These are phyloP conservation scores for Dryobates pubescens DNA, from an alignment of 2,797 vertebrate species.

Conservation along the genomic window DNA sequence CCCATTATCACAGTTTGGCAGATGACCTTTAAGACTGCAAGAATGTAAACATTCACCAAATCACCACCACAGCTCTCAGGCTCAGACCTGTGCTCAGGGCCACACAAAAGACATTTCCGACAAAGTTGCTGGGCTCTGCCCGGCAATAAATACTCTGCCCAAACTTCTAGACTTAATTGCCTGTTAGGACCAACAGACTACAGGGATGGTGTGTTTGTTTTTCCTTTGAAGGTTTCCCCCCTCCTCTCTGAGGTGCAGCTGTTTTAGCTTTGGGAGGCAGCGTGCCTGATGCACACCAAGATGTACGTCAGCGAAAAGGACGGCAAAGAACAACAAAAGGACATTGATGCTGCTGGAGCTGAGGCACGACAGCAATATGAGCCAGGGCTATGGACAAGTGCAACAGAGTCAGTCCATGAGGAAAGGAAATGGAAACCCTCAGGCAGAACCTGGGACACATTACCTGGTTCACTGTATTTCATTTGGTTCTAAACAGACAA, in stretches of 20 bases:
- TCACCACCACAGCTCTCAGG: background rate
- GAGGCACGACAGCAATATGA: background rate
- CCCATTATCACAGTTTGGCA: background rate
- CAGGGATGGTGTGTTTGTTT: background rate
- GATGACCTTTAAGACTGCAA: background rate
- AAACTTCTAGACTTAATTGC: slow-evolving; percentile 15
- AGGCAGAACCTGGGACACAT: background rate
- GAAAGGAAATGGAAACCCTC: background rate
- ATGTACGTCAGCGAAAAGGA: background rate
- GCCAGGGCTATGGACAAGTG: background rate
- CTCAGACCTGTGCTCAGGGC: background rate
- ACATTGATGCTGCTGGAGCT: background rate
- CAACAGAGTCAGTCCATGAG: accelerated
- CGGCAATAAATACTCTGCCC: background rate
- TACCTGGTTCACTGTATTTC: background rate
- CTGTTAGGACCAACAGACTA: background rate
- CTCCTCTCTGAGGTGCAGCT: background rate
- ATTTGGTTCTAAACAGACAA: background rate
- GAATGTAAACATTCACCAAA: background rate
- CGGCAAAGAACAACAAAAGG: background rate
- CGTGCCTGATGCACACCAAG: background rate
- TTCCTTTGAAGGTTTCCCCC: background rate
- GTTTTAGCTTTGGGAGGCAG: background rate
- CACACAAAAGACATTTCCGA: background rate
- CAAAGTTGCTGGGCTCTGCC: background rate